phyloP scores from a whole-genome alignment of 2,113 vertebrate genomes.

The Pimephales promelas region DNA sequence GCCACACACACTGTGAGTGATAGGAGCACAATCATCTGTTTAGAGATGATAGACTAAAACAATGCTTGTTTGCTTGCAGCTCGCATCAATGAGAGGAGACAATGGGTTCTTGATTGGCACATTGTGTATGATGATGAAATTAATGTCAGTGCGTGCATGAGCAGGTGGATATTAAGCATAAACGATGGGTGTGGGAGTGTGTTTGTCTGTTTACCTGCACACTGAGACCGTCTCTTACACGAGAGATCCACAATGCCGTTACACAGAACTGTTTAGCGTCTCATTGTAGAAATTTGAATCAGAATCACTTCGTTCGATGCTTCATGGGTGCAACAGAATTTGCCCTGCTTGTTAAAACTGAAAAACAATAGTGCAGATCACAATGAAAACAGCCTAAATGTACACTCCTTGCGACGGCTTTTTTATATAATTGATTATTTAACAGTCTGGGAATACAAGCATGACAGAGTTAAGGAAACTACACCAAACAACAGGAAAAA shows the following conservation, averaged over 20 bases:
- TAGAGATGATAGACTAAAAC: constrained; percentile 14
- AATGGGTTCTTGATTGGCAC: constrained; percentile 22
- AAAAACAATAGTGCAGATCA: background rate
- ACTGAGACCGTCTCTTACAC: background rate
- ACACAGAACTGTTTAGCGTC: background rate
- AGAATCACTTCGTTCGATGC: background rate
- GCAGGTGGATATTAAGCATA: constrained; percentile 12
- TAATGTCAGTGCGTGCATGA: background rate
- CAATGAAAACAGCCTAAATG: background rate
- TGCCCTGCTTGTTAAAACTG: background rate
- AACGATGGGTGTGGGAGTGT: background rate
- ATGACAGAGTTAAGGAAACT: background rate
- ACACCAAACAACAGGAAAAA: background rate
- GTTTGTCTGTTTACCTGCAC: background rate
- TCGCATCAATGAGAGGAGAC: background rate
- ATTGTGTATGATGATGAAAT: constrained; percentile 6
- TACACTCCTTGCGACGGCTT: background rate
- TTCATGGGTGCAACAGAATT: background rate
- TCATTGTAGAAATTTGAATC: background rate
- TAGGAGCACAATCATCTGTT: background rate
- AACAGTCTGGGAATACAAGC: background rate
- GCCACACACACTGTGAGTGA: background rate
- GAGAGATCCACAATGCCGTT: background rate
- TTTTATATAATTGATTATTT: background rate
- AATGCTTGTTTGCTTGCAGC: background rate